Evolutionary conservation across 1,140 invertebrate genomes (phyloP).

Genomic region (Plectrocnemia conspersa): DNA sequence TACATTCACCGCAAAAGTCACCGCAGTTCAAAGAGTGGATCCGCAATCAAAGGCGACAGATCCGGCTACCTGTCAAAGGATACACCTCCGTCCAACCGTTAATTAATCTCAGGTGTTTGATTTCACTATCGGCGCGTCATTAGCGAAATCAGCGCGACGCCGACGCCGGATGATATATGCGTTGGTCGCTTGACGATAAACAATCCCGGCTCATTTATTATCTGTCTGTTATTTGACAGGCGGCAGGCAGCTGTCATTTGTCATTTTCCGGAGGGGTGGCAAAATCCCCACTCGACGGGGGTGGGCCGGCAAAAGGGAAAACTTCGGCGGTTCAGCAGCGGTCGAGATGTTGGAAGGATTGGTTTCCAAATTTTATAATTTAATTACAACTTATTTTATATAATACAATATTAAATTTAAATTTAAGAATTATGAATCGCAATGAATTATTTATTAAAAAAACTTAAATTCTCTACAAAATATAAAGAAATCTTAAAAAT

Average conservation of each 20-base stretch:
- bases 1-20: neutral
- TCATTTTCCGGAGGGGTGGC: constrained; percentile 45
- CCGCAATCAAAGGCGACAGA: neutral
- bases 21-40: neutral
- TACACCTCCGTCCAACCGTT: no score
- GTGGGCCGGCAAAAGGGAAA: constrained; percentile 7
- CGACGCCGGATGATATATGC: constrained; percentile 52
- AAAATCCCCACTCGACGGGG: neutral
- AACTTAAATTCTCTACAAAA: no score
- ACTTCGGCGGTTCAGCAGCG: no score
- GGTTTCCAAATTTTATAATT: no score
- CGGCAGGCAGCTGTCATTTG: constrained; percentile 55
- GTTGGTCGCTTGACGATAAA: constrained; percentile 55
- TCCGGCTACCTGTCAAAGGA: no score
- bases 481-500: no score
- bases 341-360: no score
- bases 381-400: no score
- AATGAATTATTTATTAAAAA: no score
- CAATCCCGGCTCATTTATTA: constrained; percentile 55
- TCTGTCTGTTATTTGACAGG: constrained; percentile 55
- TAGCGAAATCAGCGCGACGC: constrained; percentile 26
- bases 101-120: neutral
- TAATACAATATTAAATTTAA: no score
- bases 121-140: constrained; percentile 4
- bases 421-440: no score